A percentile compares a stretch with the other conserved stretches of the same genome.
Conservation (phyloP, 1,140 invertebrate species). For the Carposina sasakii region DNA sequence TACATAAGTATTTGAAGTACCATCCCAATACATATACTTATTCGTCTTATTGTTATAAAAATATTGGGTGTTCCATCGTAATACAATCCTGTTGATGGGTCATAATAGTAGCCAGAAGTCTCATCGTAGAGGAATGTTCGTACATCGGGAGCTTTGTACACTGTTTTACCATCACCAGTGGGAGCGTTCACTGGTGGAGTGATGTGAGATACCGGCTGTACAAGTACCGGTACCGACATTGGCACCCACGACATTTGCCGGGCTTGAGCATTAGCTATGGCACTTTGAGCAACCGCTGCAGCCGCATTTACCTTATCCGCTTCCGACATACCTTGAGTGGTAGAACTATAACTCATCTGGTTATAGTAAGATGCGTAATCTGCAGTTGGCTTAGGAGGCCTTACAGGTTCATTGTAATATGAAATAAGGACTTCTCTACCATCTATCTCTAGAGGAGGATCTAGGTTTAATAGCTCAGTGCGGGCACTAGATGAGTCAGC, state of each 20-base stretch:
- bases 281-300: constrained; percentile 91
- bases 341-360: constrained; percentile 57
- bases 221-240: constrained; percentile 66
- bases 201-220: constrained; percentile 62
- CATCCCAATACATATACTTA: constrained; percentile 97
- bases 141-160: constrained; percentile 83
- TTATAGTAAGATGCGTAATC: constrained; percentile 88
- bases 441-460: constrained; percentile 54
- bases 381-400: constrained; percentile 31
- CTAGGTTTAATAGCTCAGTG: constrained; percentile 39
- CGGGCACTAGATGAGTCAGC: constrained; percentile 59
- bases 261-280: constrained; percentile 85
- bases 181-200: constrained; percentile 68
- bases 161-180: constrained; percentile 58
- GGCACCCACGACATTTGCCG: constrained; percentile 60
- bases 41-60: constrained; percentile 92
- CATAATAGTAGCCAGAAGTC: constrained; percentile 97
- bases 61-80: constrained; percentile 97
- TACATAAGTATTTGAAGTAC: constrained; percentile 85
- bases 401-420: constrained; percentile 59
- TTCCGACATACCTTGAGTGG: constrained; percentile 66
- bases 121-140: constrained; percentile 95
- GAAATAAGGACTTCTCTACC: constrained; percentile 52
- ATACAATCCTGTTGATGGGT: constrained; percentile 92
- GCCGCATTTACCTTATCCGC: constrained; percentile 81